These are phyloP conservation scores for Tapera naevia DNA, from an alignment of 2,797 vertebrate species.

Conservation along the genomic window DNA sequence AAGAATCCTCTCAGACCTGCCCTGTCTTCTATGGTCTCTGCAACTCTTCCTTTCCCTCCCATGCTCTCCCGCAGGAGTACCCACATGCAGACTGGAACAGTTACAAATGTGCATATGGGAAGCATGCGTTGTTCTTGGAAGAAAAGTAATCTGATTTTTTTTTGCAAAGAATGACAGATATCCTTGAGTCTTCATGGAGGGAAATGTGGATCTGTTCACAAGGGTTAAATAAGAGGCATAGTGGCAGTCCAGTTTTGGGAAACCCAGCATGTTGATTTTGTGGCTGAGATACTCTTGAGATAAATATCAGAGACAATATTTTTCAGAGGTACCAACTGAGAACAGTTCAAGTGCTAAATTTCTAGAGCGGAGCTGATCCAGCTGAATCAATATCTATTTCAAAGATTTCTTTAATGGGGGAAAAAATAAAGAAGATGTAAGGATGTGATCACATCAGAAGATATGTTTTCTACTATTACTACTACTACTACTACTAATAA, in stretches of 20 bases:
- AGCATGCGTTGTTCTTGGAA: neutral
- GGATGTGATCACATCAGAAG: neutral
- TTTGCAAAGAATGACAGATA: neutral
- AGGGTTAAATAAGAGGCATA: neutral
- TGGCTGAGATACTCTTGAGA: neutral
- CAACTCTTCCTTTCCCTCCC: neutral
- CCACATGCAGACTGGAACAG: neutral
- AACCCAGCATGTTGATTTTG: neutral
- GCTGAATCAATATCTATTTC: neutral
- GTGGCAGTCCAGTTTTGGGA: neutral
- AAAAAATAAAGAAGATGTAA: neutral
- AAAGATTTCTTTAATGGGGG: neutral
- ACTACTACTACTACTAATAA: neutral
- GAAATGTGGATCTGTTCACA: neutral
- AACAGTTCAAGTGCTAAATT: neutral
- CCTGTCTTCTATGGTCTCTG: neutral
- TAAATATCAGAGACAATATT: neutral
- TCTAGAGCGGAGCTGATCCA: neutral
- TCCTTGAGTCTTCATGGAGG: neutral
- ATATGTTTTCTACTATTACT: neutral
- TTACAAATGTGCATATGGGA: neutral
- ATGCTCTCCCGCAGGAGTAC: neutral
- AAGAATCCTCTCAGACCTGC: neutral
- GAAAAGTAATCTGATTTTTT: neutral
- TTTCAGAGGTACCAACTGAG: neutral